A percentile compares a stretch with the other conserved stretches of the same genome.
These are phyloP conservation scores for Corticium candelabrum DNA, from an alignment of 37 sponge, comb jelly and placozoan genomes.

Conservation along the genomic window DNA sequence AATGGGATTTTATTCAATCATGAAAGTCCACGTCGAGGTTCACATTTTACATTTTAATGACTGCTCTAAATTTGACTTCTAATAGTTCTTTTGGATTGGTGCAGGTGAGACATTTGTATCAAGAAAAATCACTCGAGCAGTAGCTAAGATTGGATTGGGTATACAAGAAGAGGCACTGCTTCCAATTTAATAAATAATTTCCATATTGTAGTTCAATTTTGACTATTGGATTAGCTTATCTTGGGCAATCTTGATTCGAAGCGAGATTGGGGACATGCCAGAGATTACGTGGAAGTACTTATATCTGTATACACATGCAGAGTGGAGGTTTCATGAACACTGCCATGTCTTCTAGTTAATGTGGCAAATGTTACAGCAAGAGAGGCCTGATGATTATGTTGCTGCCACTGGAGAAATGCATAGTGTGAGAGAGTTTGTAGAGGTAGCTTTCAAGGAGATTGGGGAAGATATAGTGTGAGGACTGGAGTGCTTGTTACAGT, in stretches of 20 bases:
- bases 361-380: constrained; percentile 89
- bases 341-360: constrained; percentile 81
- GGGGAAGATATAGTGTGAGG: constrained; percentile 51
- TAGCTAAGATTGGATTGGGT: constrained; percentile 76
- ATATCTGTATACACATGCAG: too few relatives aligned
- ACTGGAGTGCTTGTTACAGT: neutral
- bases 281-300: constrained; percentile 74
- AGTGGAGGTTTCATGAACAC: too few relatives aligned
- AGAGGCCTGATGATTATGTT: constrained; percentile 74
- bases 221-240: constrained; percentile 40
- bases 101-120: constrained; percentile 91
- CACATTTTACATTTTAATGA: too few relatives aligned
- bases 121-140: constrained; percentile 71
- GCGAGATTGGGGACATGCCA: constrained; percentile 93
- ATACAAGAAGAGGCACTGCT: constrained; percentile 16
- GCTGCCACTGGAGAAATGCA: constrained; percentile 72
- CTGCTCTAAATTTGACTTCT: neutral
- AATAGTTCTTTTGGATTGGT: neutral
- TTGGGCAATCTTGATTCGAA: constrained; percentile 82
- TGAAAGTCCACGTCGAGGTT: constrained; percentile 86
- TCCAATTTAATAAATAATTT: constrained; percentile 1
- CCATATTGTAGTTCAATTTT: neutral
- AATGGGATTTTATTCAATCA: constrained; percentile 90
- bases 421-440: constrained; percentile 81
- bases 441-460: constrained; percentile 56